These are phyloP conservation scores for Anthophora plumipes DNA, from an alignment of 2,888 invertebrate genomes.

Conservation along the genomic window DNA sequence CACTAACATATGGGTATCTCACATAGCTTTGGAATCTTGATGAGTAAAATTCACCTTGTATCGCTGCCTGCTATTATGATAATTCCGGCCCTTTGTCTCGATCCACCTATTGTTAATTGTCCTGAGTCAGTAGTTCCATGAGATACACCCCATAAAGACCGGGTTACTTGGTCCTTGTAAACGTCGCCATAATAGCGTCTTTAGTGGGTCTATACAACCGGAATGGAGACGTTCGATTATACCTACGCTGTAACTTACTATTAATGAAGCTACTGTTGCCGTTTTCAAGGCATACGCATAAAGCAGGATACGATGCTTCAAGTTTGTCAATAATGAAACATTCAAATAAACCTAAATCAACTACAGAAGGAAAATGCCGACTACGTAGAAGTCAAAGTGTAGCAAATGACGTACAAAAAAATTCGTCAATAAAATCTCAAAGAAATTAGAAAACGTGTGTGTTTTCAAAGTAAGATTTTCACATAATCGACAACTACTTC, in stretches of 20 bases:
- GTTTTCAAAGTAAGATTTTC: too few relatives aligned
- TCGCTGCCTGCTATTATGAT: background rate
- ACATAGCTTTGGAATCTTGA: background rate
- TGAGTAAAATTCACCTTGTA: background rate
- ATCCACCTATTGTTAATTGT: constrained; percentile 48
- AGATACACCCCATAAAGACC: constrained; percentile 35
- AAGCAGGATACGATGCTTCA: background rate
- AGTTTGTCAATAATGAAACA: background rate
- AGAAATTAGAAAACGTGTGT: too few relatives aligned
- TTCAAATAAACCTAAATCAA: background rate
- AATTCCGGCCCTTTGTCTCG: constrained; percentile 25
- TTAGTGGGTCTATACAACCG: constrained; percentile 13
- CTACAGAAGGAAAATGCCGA: too few relatives aligned
- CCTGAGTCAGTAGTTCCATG: constrained; percentile 4
- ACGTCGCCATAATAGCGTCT: constrained; percentile 34
- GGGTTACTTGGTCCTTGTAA: constrained; percentile 28
- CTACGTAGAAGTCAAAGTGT: too few relatives aligned
- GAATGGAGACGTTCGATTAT: constrained; percentile 35
- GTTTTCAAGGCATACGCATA: constrained; percentile 1
- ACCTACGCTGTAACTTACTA: background rate
- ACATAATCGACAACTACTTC: too few relatives aligned
- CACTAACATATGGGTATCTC: background rate
- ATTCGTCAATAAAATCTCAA: too few relatives aligned
- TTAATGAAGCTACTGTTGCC: constrained; percentile 13
- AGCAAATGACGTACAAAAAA: too few relatives aligned